These are phyloP conservation scores for Crocodylus rhombifer DNA, from an alignment of 2,797 vertebrate species.

Conservation along the genomic window DNA sequence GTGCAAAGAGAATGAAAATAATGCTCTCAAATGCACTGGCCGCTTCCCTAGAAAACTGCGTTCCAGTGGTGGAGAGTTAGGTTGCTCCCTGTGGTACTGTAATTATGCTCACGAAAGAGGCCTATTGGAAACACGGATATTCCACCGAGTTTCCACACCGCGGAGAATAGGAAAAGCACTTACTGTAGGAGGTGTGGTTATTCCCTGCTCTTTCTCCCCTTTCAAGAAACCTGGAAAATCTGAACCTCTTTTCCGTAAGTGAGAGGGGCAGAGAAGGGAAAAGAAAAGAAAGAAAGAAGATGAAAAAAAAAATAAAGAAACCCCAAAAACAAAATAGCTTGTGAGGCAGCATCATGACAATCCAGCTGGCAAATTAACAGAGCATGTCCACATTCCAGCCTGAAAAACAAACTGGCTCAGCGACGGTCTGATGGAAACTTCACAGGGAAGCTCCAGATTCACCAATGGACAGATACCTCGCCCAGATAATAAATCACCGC, in stretches of 20 bases:
- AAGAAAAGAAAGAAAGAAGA: not conserved
- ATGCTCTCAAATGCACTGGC: not conserved
- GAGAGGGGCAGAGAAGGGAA: not conserved
- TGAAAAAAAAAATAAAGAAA: constrained; percentile 37
- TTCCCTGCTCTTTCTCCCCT: constrained; percentile 38
- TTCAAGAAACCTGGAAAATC: constrained; percentile 70
- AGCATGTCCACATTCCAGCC: constrained; percentile 69
- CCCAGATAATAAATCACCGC: constrained; percentile 23
- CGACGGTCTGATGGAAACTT: constrained; percentile 73
- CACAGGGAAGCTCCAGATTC: constrained; percentile 56
- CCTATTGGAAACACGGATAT: constrained; percentile 12
- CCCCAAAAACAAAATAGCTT: constrained; percentile 28
- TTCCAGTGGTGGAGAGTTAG: not conserved
- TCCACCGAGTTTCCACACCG: not conserved
- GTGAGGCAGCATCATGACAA: not conserved
- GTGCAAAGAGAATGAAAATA: not conserved
- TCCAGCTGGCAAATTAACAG: constrained; percentile 75
- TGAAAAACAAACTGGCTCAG: constrained; percentile 73
- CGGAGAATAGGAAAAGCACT: constrained; percentile 20
- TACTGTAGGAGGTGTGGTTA: not conserved
- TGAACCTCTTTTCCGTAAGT: constrained; percentile 56
- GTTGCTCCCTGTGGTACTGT: not conserved
- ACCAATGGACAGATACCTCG: not conserved
- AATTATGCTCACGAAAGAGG: not conserved
- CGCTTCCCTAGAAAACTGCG: not conserved